Base-by-base conservation (phyloP, 2,888 invertebrate species). In the Siphlonurus alternatus region DNA sequence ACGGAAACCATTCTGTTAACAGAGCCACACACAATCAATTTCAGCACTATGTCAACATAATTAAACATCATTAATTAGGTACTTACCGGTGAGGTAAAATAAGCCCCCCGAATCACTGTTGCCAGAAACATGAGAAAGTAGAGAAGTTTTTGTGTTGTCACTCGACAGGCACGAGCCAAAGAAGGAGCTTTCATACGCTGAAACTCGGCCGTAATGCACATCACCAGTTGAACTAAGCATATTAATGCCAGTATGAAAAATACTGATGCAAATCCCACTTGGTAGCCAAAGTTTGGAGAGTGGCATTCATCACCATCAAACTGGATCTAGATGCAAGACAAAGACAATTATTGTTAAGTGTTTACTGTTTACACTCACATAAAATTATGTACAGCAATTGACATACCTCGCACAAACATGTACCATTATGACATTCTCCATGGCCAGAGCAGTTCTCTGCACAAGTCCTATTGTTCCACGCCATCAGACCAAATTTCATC, bases 391-490 rank as follows among this genome's bases (percentile, higher is more conserved):
- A n/a, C n/a, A n/a, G n/a, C n/a, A 23, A 2, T 59, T 15, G 25
- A 64, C 85, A 82, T 70, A 93, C 93, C 81, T 93, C 92, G 76
- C 93, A 93, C 70, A 92, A 81, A 74, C 93, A 93, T 64, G 91
- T 92, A 68, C 93, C 93, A 75, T 93, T 91, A 74, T 89, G 83
- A 76, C 93, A 93, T 78, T 93, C 93, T 22, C 93, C 93, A 67
- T 89, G 87, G 67, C 92, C 92, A 72, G 89, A 92, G 78, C 93
- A 93, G 76, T 85, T 88, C 70, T 82, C 82, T 65, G 80, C 81
- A 74, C 89, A 89, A 71, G 72, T 73, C 60, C 70, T 70, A 65
- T 69, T 68, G 15, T 19, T 63, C 69, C 68, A 69, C n/a, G 62
- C 67, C 68, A 69, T 69, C 38, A 69, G 65, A 64, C 69, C 67